A percentile compares a stretch with the other conserved stretches of the same genome.
phyloP scores from a whole-genome alignment of 2,797 vertebrate species.

The Acanthurus lineatus region DNA sequence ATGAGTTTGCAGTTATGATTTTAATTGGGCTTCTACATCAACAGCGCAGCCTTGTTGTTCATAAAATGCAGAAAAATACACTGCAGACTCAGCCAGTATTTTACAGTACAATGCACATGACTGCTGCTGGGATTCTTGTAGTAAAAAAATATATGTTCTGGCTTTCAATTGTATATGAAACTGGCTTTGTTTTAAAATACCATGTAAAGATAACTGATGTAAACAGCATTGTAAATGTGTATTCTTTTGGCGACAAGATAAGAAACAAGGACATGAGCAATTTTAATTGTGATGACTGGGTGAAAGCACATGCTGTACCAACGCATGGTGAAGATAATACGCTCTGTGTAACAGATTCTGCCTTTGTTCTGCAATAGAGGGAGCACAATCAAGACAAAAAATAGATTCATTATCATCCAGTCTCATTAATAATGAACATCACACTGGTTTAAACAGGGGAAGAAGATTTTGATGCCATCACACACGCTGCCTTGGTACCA shows the following conservation, averaged over 20 bases:
- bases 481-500: not conserved
- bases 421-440: slow-evolving; percentile 56
- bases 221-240: slow-evolving; percentile 25
- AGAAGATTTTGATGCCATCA: slow-evolving; percentile 41
- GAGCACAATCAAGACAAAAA: slow-evolving; percentile 37
- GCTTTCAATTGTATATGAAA: slow-evolving; percentile 8
- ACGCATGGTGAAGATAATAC: slow-evolving; percentile 28
- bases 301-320: slow-evolving; percentile 21
- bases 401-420: slow-evolving; percentile 46
- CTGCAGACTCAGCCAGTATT: slow-evolving; percentile 8
- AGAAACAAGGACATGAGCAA: slow-evolving; percentile 22
- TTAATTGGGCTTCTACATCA: slow-evolving; percentile 50
- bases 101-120: slow-evolving; percentile 25
- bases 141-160: slow-evolving; percentile 3
- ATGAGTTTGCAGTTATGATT: not conserved
- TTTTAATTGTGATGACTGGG: slow-evolving; percentile 23
- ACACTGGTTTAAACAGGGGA: slow-evolving; percentile 39
- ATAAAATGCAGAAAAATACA: slow-evolving; percentile 21
- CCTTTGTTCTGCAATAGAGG: slow-evolving; percentile 50
- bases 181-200: slow-evolving; percentile 27
- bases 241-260: slow-evolving; percentile 31
- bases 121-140: slow-evolving; percentile 31
- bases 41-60: slow-evolving; percentile 25
- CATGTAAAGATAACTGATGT: slow-evolving; percentile 27
- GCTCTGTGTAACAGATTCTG: slow-evolving; percentile 40